These are phyloP conservation scores for Anaspis maculata DNA, from an alignment of 2,888 invertebrate species.

Conservation along the genomic window DNA sequence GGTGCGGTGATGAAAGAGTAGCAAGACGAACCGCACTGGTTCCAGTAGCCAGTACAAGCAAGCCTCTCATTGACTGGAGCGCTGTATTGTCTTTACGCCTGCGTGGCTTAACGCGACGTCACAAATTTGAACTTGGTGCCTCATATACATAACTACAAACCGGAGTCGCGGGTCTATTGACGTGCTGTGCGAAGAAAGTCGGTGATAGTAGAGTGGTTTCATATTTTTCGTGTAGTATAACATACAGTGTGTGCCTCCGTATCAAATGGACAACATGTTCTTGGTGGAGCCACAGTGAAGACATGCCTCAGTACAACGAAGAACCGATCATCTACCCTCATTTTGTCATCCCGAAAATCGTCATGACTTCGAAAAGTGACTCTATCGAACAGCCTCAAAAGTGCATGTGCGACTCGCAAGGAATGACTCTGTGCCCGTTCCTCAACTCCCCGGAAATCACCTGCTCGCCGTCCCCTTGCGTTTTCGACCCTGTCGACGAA, in stretches of 20 bases:
- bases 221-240: no score
- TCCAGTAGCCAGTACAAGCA: constrained; percentile 7
- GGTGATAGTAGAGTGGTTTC: constrained; percentile 13
- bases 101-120: constrained; percentile 22
- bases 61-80: no score
- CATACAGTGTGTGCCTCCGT: no score
- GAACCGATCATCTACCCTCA: no score
- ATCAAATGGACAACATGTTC: no score
- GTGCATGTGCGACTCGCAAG: neutral
- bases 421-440: constrained; percentile 1
- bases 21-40: constrained; percentile 8
- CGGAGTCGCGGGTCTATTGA: constrained; percentile 14
- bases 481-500: constrained; percentile 32
- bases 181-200: constrained; percentile 18
- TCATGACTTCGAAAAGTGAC: constrained; percentile 18
- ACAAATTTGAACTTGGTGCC: constrained; percentile 25
- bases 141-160: constrained; percentile 14
- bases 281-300: no score
- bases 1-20: no score
- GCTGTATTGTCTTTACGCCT: constrained; percentile 22
- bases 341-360: constrained; percentile 21
- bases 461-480: constrained; percentile 38
- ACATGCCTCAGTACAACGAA: no score
- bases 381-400: neutral
- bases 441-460: constrained; percentile 34